Percentiles rank a stretch among this genome's conserved stretches.
phyloP scores from a whole-genome alignment of 2,888 invertebrate genomes.

The Agrochola litura region DNA sequence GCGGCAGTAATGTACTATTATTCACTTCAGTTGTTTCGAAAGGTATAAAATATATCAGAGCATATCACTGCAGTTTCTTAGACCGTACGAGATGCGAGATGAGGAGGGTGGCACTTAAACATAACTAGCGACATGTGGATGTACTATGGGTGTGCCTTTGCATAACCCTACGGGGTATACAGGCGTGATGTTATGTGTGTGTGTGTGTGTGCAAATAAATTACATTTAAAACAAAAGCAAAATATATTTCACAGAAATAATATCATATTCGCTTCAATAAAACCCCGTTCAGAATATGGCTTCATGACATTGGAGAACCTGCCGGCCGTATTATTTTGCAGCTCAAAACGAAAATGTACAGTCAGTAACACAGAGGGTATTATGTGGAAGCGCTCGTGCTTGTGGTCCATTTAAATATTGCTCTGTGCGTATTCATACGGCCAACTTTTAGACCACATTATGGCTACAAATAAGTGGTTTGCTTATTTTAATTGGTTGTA shows the following conservation, averaged over 20 bases:
- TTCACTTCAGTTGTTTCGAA: too few relatives aligned
- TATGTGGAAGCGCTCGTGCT: background rate
- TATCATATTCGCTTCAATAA: constrained; percentile 20
- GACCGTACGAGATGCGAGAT: too few relatives aligned
- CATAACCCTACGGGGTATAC: too few relatives aligned
- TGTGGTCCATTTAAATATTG: background rate
- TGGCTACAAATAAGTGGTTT: background rate
- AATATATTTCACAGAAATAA: background rate
- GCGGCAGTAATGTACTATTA: too few relatives aligned
- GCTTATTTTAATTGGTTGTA: background rate
- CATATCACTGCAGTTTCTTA: too few relatives aligned
- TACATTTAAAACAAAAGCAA: background rate
- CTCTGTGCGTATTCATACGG: background rate
- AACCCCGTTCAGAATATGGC: background rate
- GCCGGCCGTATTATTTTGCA: constrained; percentile 26
- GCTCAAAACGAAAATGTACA: constrained; percentile 4
- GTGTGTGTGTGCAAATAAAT: too few relatives aligned
- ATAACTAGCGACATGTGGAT: too few relatives aligned
- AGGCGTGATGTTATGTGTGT: too few relatives aligned
- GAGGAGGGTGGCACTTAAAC: too few relatives aligned
- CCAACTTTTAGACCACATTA: background rate
- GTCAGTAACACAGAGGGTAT: constrained; percentile 1
- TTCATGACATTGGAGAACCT: constrained; percentile 22
- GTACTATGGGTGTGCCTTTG: too few relatives aligned
- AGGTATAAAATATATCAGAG: too few relatives aligned